Evolutionary conservation across 2,888 invertebrate genomes (phyloP).

Genomic region (Epinotia bilunana): DNA sequence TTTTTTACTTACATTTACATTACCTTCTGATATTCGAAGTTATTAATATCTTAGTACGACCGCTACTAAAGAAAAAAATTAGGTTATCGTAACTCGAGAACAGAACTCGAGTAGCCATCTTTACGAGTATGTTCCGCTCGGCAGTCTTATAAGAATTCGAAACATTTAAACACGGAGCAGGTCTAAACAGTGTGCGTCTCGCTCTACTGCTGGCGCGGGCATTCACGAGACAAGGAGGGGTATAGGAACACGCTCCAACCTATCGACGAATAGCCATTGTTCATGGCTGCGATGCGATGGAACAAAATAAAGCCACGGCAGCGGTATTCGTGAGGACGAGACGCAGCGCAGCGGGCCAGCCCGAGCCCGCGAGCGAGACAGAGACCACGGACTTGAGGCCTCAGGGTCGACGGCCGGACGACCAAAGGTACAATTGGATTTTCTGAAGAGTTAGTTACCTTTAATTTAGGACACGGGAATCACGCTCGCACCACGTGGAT

Average conservation of each 20-base stretch:
- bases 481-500: constrained; percentile 53
- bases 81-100: constrained; percentile 82
- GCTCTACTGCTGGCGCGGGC: constrained; percentile 53
- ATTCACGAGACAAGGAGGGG: constrained; percentile 67
- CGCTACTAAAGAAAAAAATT: constrained; percentile 77
- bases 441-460: constrained; percentile 69
- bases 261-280: constrained; percentile 81
- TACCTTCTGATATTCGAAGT: constrained; percentile 79
- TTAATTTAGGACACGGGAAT: constrained; percentile 72
- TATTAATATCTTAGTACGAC: constrained; percentile 80
- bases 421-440: constrained; percentile 80
- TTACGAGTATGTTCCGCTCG: constrained; percentile 65
- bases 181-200: constrained; percentile 65
- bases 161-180: constrained; percentile 66
- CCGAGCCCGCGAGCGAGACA: constrained; percentile 59
- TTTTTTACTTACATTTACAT: constrained; percentile 73
- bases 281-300: constrained; percentile 82
- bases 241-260: constrained; percentile 71
- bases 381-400: constrained; percentile 72
- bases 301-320: constrained; percentile 83
- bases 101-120: constrained; percentile 81
- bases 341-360: constrained; percentile 66
- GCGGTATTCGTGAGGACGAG: constrained; percentile 83
- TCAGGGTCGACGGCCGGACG: constrained; percentile 82
- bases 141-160: constrained; percentile 80